Evolutionary conservation across 2,888 invertebrate species (phyloP).

Genomic region (Cosmia pyralina): DNA sequence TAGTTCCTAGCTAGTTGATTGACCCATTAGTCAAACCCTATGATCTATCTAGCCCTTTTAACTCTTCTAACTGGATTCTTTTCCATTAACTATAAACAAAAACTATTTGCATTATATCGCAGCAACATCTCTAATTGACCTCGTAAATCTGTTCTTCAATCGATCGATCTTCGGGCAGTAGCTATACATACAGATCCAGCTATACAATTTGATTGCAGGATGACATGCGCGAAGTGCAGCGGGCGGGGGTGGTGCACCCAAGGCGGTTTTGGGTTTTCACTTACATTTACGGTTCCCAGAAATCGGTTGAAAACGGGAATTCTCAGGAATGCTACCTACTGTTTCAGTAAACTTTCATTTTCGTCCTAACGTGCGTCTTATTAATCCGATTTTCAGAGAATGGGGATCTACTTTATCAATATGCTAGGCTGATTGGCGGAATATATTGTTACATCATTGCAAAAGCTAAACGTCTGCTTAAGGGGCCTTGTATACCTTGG

Average conservation of each 20-base stretch:
- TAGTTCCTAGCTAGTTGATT: no score
- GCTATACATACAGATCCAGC: not conserved
- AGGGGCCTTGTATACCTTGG: no score
- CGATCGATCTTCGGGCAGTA: conserved; percentile 44
- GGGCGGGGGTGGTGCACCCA: conserved; percentile 29
- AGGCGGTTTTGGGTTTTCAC: conserved; percentile 29
- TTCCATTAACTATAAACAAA: not conserved
- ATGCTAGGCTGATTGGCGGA: not conserved
- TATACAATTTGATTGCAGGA: conserved; percentile 35
- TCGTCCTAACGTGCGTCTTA: no score
- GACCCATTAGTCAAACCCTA: not conserved
- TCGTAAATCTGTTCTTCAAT: conserved; percentile 50
- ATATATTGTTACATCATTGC: not conserved
- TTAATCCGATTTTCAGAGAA: not conserved
- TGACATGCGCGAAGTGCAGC: conserved; percentile 53
- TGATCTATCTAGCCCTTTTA: not conserved
- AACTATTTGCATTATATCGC: conserved; percentile 32
- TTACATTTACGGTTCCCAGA: conserved; percentile 8
- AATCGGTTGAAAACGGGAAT: not conserved
- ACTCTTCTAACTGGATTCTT: not conserved
- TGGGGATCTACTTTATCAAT: no score
- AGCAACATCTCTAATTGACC: conserved; percentile 53
- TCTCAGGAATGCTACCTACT: not conserved
- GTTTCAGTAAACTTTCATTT: not conserved
- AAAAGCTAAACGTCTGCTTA: not conserved